Percentiles rank a stretch among this genome's conserved stretches.
Evolutionary conservation across 1,140 invertebrate genomes (phyloP).

Genomic region (Drosophila nannoptera): DNA sequence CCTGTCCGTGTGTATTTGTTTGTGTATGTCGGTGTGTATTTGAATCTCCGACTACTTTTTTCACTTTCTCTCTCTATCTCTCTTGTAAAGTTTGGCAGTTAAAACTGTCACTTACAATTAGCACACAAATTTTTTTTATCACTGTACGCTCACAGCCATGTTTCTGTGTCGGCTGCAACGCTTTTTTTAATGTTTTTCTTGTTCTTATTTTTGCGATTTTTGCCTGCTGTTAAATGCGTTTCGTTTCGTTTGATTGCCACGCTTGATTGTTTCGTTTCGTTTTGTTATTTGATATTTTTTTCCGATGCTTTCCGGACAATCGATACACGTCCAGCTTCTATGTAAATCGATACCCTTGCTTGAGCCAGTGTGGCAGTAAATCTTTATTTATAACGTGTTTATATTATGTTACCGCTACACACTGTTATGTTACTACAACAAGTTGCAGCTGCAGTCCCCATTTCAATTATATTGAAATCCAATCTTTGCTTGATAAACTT

Average conservation of each 20-base stretch:
- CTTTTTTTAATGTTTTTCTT: constrained; percentile 3
- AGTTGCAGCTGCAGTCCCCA: constrained; percentile 3
- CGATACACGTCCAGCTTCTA: constrained; percentile 22
- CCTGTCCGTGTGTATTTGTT: constrained; percentile 24
- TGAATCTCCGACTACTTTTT: constrained; percentile 18
- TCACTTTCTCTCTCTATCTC: constrained; percentile 17
- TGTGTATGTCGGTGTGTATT: constrained; percentile 1
- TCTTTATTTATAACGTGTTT: neutral
- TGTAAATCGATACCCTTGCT: constrained; percentile 26
- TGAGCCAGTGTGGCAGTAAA: constrained; percentile 5
- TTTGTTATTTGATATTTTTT: constrained; percentile 47
- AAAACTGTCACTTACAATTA: constrained; percentile 41
- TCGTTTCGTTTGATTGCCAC: constrained; percentile 58
- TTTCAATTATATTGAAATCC: neutral
- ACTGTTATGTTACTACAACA: constrained; percentile 12
- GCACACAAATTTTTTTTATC: constrained; percentile 11
- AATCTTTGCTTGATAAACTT: too few species aligned
- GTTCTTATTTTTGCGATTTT: constrained; percentile 4
- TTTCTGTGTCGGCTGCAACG: neutral
- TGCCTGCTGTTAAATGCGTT: constrained; percentile 51
- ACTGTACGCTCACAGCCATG: constrained; percentile 18
- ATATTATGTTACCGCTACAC: constrained; percentile 11
- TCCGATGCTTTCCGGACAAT: constrained; percentile 30
- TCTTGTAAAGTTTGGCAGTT: constrained; percentile 14
- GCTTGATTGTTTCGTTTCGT: constrained; percentile 52